Evolutionary conservation across 2,888 invertebrate species (phyloP), one percentile per base, ranked within the genome.

Genomic region (Zelleria hepariella): DNA sequence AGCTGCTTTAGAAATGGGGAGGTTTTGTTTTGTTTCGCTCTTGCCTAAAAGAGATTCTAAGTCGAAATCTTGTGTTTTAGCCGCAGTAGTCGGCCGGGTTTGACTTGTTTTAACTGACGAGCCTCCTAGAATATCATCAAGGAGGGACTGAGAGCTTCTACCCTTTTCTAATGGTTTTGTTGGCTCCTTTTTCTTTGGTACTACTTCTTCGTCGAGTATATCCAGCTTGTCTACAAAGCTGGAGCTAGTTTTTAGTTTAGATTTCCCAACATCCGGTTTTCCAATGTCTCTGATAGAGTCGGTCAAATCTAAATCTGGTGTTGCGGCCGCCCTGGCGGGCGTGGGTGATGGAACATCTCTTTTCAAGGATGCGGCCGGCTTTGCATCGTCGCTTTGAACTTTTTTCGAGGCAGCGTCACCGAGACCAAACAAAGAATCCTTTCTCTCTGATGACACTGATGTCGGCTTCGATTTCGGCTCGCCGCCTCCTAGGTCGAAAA

Each of bases 91-190:
- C 6, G 79, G 74, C 62, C 71, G 71, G 2, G 68, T 58, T 66
- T 73, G 74, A 60, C 59, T 72, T 5, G 72, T 64, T 72, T 84
- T 84, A 52, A 68, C 69, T 3, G 82, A 72, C 42, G 90, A 73
- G 6, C 85, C 79, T 23, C 91, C 91, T 60, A 92, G 75, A 63
- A 91, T 90, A 71, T 91, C 91, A 58, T 90, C 86, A 55, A 91
- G 69, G 62, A 86, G 74, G n/a, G 83, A 86, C 63, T 86, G 86
- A 1, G 86, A 82, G 65, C 82, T 86, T 66, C 81, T 87, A 1
- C 80, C 80, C 65, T 77, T 85, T 58, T 83, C 80, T 61, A 75
- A 60, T 15, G 74, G 59, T 66, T 82, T 81, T 7, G 52, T 27
- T 7, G 66, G 61, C n/a, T 75, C 76, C 65, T 75, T 80, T 65